Conservation (phyloP, 1,140 invertebrate species). For the Sinonovacula constricta region DNA sequence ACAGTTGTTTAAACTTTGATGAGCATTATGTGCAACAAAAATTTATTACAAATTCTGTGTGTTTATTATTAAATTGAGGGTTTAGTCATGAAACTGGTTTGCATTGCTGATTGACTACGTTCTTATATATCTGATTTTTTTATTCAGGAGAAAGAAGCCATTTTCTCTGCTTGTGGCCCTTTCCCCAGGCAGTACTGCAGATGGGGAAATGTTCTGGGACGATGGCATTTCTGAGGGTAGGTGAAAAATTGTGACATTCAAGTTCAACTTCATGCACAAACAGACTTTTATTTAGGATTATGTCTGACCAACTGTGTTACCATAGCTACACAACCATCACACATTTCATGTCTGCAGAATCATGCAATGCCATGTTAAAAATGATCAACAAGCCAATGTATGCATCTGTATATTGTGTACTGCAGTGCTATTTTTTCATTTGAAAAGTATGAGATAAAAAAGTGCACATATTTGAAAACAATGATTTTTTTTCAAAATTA, state of each 20-base stretch:
- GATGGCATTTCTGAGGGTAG: conserved; percentile 73
- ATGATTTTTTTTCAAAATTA: too few species aligned
- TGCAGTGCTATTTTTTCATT: background rate
- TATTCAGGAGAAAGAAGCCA: conserved; percentile 68
- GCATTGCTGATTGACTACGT: too few species aligned
- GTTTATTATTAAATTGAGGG: too few species aligned
- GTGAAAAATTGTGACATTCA: background rate
- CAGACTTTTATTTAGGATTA: background rate
- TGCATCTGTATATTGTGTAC: background rate
- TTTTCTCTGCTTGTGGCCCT: conserved; percentile 73
- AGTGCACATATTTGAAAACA: too few species aligned
- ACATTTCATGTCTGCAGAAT: too few species aligned
- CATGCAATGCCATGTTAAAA: too few species aligned
- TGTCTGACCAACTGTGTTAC: background rate
- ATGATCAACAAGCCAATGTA: too few species aligned
- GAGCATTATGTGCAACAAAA: too few species aligned
- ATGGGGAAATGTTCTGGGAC: conserved; percentile 75
- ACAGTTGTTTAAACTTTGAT: too few species aligned
- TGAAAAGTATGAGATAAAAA: background rate
- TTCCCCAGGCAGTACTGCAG: conserved; percentile 60
- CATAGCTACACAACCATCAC: background rate
- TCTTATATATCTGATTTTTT: too few species aligned
- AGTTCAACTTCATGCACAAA: background rate
- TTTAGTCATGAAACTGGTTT: too few species aligned
- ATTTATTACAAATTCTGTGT: too few species aligned